These are phyloP conservation scores for Drosophila mauritiana DNA, from an alignment of 1,140 invertebrate species.

Conservation along the genomic window DNA sequence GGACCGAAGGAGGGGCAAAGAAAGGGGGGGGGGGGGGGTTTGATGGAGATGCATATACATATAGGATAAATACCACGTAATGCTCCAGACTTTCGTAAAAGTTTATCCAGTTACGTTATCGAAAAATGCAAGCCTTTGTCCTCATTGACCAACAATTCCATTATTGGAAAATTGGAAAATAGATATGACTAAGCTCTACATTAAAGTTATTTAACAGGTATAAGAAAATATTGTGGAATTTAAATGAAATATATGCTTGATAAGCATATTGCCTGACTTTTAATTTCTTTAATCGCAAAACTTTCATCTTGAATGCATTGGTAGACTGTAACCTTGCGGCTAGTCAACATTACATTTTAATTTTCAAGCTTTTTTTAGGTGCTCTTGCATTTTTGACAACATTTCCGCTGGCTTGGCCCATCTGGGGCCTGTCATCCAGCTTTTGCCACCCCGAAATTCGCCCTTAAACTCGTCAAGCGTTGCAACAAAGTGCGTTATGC, in stretches of 20 bases:
- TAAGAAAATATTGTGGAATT: no score
- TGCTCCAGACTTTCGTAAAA: not conserved
- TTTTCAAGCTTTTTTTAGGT: conserved; percentile 6
- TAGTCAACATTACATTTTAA: conserved; percentile 22
- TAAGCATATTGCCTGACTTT: no score
- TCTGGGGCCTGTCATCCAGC: conserved; percentile 33
- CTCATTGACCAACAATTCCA: not conserved
- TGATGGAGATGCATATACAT: not conserved
- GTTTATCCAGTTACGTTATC: not conserved
- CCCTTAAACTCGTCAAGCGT: conserved; percentile 66
- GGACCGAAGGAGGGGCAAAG: not conserved
- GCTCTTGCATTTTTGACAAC: conserved; percentile 42
- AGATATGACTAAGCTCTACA: no score
- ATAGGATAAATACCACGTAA: conserved; percentile 6
- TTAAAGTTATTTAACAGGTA: no score
- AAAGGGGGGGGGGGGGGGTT: not conserved
- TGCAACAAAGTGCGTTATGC: conserved; percentile 74
- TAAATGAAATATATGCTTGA: no score
- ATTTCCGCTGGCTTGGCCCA: conserved; percentile 44
- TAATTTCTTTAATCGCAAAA: not conserved
- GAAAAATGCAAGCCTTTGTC: not conserved
- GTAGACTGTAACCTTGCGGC: not conserved
- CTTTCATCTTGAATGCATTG: not conserved
- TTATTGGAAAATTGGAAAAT: no score
- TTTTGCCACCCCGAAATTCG: conserved; percentile 17